Evolutionary conservation across 2,888 invertebrate genomes (phyloP).

Genomic region (Venusia cambrica): DNA sequence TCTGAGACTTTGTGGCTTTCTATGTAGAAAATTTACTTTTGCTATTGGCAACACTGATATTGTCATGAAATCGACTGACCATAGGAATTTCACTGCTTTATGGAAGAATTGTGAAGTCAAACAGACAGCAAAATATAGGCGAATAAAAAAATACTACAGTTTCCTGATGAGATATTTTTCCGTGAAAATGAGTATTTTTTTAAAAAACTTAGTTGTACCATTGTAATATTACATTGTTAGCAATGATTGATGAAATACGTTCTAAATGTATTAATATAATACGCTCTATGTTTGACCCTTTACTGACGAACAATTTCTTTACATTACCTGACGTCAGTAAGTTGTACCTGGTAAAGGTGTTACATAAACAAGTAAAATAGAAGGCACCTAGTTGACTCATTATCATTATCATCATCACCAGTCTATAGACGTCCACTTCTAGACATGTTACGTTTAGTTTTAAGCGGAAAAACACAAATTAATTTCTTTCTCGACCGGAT

Average conservation of each 20-base stretch:
- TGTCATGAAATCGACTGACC: too few relatives aligned
- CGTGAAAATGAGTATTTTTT: slow-evolving; percentile 1
- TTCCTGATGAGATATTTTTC: not conserved
- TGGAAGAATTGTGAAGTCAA: too few relatives aligned
- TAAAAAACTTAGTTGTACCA: not conserved
- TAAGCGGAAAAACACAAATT: too few relatives aligned
- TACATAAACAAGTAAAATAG: slow-evolving; percentile 1
- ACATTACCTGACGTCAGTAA: not conserved
- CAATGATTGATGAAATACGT: slow-evolving; percentile 1
- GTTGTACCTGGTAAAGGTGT: not conserved
- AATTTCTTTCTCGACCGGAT: too few relatives aligned
- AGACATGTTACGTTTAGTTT: not conserved
- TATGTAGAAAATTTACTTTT: too few relatives aligned
- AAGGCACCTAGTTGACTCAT: not conserved
- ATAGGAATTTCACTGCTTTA: too few relatives aligned
- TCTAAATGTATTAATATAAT: too few relatives aligned
- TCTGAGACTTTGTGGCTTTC: too few relatives aligned
- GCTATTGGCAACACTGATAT: too few relatives aligned
- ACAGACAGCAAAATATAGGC: too few relatives aligned
- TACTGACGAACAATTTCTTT: slow-evolving; percentile 1
- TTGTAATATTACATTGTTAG: not conserved
- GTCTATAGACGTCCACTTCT: slow-evolving; percentile 1
- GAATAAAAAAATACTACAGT: too few relatives aligned
- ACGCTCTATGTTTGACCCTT: slow-evolving; percentile 1
- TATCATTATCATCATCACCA: too few relatives aligned